Evolutionary conservation across 2,888 invertebrate species (phyloP).

Genomic region (Spilarctia lutea): DNA sequence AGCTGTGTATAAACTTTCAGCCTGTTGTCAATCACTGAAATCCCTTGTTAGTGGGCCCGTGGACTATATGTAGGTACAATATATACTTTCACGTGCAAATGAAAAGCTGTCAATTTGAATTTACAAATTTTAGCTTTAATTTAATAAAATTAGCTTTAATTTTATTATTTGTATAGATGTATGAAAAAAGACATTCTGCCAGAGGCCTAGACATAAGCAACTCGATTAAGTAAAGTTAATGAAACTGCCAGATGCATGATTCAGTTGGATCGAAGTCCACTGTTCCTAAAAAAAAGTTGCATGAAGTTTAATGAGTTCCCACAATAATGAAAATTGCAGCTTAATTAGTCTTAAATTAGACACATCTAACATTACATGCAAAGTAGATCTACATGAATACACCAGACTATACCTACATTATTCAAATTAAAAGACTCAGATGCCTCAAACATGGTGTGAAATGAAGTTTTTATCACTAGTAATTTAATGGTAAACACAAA

Average conservation of each 20-base stretch:
- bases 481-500: constrained; percentile 55
- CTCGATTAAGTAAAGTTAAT: background rate
- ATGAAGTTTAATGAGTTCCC: background rate
- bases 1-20: too few species aligned
- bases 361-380: constrained; percentile 22
- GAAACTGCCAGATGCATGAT: background rate
- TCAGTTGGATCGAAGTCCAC: background rate
- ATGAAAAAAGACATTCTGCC: background rate
- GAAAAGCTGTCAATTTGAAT: too few species aligned
- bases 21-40: too few species aligned
- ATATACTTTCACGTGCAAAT: too few species aligned
- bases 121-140: too few species aligned
- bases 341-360: background rate
- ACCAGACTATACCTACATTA: constrained; percentile 35
- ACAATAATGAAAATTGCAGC: background rate
- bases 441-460: constrained; percentile 57
- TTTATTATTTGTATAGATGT: too few species aligned
- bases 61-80: too few species aligned
- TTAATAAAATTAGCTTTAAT: too few species aligned
- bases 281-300: background rate
- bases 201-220: background rate
- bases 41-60: too few species aligned
- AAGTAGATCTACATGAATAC: constrained; percentile 30
- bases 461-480: constrained; percentile 25
- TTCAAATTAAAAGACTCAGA: constrained; percentile 25